These are phyloP conservation scores for Nerophis lumbriciformis DNA, from an alignment of 2,113 vertebrate genomes.

Conservation along the genomic window DNA sequence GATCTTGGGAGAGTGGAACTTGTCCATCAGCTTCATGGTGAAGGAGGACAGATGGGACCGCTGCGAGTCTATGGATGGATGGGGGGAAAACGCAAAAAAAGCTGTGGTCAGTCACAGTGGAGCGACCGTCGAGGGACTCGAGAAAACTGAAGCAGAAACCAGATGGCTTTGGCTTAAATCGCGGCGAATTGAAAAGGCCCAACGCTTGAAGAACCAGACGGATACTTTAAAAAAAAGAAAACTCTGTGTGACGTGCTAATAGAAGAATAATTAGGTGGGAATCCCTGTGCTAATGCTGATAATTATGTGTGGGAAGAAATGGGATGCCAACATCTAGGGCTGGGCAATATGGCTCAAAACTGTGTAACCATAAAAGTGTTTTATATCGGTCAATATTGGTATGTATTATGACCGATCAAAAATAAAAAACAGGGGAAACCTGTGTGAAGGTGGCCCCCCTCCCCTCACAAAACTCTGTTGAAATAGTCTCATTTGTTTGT, in stretches of 20 bases:
- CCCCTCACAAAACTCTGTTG: too few relatives aligned
- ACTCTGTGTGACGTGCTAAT: too few relatives aligned
- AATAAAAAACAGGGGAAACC: too few relatives aligned
- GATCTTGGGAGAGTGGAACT: constrained; percentile 98
- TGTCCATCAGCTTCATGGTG: constrained; percentile 98
- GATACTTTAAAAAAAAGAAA: background rate
- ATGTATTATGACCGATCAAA: too few relatives aligned
- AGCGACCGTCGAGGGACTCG: background rate
- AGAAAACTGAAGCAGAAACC: background rate
- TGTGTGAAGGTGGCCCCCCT: too few relatives aligned
- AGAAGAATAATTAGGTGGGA: too few relatives aligned
- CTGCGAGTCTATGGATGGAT: constrained; percentile 83
- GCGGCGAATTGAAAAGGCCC: background rate
- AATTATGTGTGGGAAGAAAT: constrained; percentile 4
- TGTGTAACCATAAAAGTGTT: too few relatives aligned
- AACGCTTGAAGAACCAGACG: background rate
- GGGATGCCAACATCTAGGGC: background rate
- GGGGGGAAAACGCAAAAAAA: background rate
- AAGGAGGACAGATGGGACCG: constrained; percentile 96
- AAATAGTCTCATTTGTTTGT: too few relatives aligned
- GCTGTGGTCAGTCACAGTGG: background rate
- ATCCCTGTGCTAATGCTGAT: too few relatives aligned
- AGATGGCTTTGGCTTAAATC: background rate
- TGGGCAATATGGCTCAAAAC: too few relatives aligned
- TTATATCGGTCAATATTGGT: too few relatives aligned